phyloP scores from a whole-genome alignment of 92 coral and sea anemone species.

The Porites divaricata region DNA sequence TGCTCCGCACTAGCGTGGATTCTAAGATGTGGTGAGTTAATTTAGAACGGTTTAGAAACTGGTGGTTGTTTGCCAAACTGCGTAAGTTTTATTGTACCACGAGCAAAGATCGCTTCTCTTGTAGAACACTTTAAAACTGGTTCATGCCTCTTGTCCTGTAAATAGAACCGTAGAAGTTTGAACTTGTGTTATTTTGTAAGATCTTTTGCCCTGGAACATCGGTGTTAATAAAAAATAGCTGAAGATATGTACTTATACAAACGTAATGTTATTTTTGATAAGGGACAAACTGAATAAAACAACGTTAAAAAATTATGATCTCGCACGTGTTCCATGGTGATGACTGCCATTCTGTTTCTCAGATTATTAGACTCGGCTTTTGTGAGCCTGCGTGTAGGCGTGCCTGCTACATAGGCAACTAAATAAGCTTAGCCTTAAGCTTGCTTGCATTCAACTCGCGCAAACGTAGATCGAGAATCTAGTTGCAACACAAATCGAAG shows the following conservation, averaged over 20 bases:
- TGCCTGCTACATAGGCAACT: no score
- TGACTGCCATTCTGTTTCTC: no score
- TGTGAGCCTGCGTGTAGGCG: no score
- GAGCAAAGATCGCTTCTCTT: background rate
- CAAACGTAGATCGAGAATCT: no score
- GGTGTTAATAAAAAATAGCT: background rate
- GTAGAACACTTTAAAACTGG: background rate
- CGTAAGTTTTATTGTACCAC: no score
- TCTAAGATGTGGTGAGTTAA: no score
- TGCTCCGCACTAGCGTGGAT: background rate
- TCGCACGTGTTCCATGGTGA: background rate
- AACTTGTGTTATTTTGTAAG: background rate
- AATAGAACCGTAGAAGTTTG: background rate
- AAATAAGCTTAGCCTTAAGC: no score
- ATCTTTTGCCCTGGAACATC: background rate
- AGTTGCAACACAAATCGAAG: no score
- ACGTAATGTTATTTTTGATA: slow-evolving; percentile 38
- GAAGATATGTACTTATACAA: background rate
- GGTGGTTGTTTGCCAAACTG: no score
- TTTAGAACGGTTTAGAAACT: no score
- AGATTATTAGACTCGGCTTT: no score
- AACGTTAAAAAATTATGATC: background rate
- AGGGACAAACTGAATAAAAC: slow-evolving; percentile 5
- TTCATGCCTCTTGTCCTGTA: background rate
- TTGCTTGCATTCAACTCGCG: no score